Base-by-base conservation (phyloP, 2,797 vertebrate genomes). In the Pangasius macronema region DNA sequence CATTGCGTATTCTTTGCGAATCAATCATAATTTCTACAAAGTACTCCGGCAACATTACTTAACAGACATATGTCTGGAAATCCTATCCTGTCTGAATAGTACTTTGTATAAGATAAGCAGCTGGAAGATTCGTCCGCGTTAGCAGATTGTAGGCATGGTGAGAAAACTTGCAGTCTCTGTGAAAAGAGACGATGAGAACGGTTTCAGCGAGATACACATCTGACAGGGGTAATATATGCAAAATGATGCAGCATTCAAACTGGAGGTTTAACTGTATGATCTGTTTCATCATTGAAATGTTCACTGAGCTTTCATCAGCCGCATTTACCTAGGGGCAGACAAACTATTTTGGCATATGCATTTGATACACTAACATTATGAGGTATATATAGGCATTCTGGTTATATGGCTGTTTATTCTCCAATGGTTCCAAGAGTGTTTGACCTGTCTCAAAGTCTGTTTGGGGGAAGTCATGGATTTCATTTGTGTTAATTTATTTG, bases 261-360 rank as follows among this genome's bases (percentile, higher is more conserved):
- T 77, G 67, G 63, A 85, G 77, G 49, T 89, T 73, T 79, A 79
- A 77, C 82, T 51, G 49, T 24, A 55, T 86, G 82, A 83, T 87
- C 68, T n/a, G 11, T 76, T 88, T 77, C 57, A 83, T 90, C 90
- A 90, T 88, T 89, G 57, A 86, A 88, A 88, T 79, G 82, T 89
- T 83, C 79, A 55, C 88, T 87, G 87, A 87, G 87, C 87, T 90
- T 89, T 85, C 82, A 90, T 87, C 76, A 83, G 61, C 65, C 57
- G 24, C 79, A 87, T 87, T 85, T 90, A 86, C 85, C 81, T 51
- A 49, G 46, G 61, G 30, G 77, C 82, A 86, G 89, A 80, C 87
- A 86, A 86, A 87, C 33, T 24, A 80, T 84, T 30, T 42, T 75
- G 76, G 68, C 55, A 72, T 84, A 87, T 86, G 65, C 42, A 73